Conservation (phyloP, 2,797 vertebrate genomes). For the Sebastes steindachneri region DNA sequence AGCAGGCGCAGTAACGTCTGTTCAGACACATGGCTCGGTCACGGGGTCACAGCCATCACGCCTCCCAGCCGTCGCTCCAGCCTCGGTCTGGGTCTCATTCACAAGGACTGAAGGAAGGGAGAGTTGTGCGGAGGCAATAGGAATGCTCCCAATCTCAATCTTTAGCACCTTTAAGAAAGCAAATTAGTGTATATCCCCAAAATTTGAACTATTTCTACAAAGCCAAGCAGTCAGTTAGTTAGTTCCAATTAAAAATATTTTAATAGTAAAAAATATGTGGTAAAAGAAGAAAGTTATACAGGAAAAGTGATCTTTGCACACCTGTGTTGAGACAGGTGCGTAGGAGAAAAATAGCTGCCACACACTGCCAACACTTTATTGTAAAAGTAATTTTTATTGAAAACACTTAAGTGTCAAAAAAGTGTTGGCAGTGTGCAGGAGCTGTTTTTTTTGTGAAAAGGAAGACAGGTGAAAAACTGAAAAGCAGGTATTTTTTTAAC, state of each 20-base stretch:
- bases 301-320: neutral
- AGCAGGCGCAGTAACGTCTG: too few relatives aligned
- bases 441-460: neutral
- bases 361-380: neutral
- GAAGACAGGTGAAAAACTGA: neutral
- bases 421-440: neutral
- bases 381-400: neutral
- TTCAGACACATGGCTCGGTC: too few relatives aligned
- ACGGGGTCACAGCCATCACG: too few relatives aligned
- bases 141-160: too few relatives aligned
- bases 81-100: too few relatives aligned
- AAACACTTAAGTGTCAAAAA: neutral
- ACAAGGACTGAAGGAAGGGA: too few relatives aligned
- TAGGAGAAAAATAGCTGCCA: neutral
- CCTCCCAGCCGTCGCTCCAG: too few relatives aligned
- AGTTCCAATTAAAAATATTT: neutral
- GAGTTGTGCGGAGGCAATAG: too few relatives aligned
- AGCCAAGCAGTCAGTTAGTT: neutral
- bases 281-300: neutral
- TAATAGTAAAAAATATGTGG: neutral
- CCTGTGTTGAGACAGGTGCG: neutral
- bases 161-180: neutral
- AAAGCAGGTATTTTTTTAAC: constrained; percentile 6
- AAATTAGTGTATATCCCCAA: neutral
- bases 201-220: neutral